Evolutionary conservation across 2,888 invertebrate species (phyloP), one percentile per base, ranked within the genome.

Genomic region (Anticlea derivata): DNA sequence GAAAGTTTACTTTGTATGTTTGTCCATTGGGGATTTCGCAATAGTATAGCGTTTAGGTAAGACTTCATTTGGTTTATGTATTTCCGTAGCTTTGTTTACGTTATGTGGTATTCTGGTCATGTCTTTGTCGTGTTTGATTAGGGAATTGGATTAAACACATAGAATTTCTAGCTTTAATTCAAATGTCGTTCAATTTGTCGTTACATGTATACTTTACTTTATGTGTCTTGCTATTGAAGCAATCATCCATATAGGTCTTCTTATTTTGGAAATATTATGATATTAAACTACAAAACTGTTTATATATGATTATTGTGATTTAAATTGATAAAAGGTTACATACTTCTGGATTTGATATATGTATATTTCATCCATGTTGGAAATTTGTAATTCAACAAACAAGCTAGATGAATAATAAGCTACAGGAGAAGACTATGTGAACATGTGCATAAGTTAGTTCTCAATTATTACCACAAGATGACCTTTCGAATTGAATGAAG

Each of bases 1-100:
- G 68, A 65, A 68, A 75, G 78, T 81, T 83, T 78, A 70, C 74
- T 75, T 68, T 70, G 68, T 50, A 58, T 76, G 72, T 75, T 75
- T 75, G 72, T 69, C 60, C 65, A 65, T 60, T 61, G 67, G 63
- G 62, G 65, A 63, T 65, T 65, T 57, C 50, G 55, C 53, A 41
- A 44, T 58, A 58, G 61, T 65, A 61, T 65, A 61, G 55, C 58
- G 61, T 62, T 58, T 60, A 59, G 50, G 58, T 64, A 65, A 31
- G 29, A 48, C 41, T 35, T 45, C 37, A 34, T 48, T 35, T 45
- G 12, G 38, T 38, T 24, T 44, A 24, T 53, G 41, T 40, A 26
- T 44, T 45, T 39, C 39, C 23, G 22, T 27, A 10, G 5, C 24
- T 31, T 7, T 52, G 47, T 53, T 44, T 47, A 47, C 38, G 27